Conservation (phyloP, 37 sponge, comb jelly and placozoan species). For the Halichondria panicea region DNA sequence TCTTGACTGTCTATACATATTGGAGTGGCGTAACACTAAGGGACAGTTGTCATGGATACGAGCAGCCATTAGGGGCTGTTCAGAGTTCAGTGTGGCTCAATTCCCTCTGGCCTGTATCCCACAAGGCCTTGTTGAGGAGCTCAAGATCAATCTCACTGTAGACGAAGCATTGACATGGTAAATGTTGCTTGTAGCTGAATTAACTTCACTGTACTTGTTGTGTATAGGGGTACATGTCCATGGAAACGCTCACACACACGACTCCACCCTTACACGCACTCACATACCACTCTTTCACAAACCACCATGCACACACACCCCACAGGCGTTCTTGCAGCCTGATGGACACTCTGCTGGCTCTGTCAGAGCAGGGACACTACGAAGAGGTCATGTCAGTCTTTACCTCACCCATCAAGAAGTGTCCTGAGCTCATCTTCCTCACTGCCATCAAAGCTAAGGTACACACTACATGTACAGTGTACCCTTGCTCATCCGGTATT, state of each 20-base stretch:
- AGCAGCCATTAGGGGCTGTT: slow-evolving; percentile 74
- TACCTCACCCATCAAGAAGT: slow-evolving; percentile 79
- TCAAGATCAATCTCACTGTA: slow-evolving; percentile 24
- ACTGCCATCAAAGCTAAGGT: slow-evolving; percentile 83
- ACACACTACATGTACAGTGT: too few relatives aligned
- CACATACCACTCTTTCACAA: not conserved
- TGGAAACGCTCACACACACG: not conserved
- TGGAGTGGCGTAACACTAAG: slow-evolving; percentile 62
- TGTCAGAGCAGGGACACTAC: slow-evolving; percentile 88
- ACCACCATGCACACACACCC: not conserved
- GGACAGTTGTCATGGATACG: slow-evolving; percentile 87
- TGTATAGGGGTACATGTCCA: not conserved
- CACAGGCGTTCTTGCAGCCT: slow-evolving; percentile 85
- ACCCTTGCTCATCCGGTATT: too few relatives aligned
- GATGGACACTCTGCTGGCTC: slow-evolving; percentile 81
- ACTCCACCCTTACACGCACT: not conserved
- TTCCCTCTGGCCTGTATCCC: slow-evolving; percentile 50
- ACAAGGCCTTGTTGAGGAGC: slow-evolving; percentile 51
- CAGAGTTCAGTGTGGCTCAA: slow-evolving; percentile 88
- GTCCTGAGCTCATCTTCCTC: slow-evolving; percentile 93
- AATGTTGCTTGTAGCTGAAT: not conserved
- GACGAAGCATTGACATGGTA: slow-evolving; percentile 65
- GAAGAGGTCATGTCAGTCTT: slow-evolving; percentile 83
- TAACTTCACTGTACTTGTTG: not conserved
- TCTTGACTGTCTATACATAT: slow-evolving; percentile 73